Evolutionary conservation across 2,888 invertebrate genomes (phyloP).

Genomic region (Phasia obesa): DNA sequence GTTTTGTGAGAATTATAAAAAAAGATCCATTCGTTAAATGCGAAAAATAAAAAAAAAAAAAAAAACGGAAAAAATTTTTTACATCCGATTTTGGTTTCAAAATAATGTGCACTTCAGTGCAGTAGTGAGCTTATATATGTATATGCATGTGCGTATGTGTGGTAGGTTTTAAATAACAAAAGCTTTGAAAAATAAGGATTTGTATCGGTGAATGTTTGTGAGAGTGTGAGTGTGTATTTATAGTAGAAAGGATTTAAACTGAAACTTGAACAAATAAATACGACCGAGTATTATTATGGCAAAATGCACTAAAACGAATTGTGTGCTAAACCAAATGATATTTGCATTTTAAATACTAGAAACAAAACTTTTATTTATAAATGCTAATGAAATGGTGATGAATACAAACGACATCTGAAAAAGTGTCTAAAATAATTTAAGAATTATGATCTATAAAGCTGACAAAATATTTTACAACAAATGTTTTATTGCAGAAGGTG

Average conservation of each 20-base stretch:
- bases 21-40: constrained; percentile 15
- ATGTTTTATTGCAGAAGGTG: not conserved
- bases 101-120: not conserved
- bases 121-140: not conserved
- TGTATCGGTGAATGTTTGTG: not conserved
- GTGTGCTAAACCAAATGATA: not conserved
- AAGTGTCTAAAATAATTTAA: constrained; percentile 4
- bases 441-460: not conserved
- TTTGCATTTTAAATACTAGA: constrained; percentile 24
- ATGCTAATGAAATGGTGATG: constrained; percentile 2
- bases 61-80: constrained; percentile 3
- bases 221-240: not conserved
- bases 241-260: constrained; percentile 43
- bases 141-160: not conserved
- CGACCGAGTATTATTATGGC: constrained; percentile 4
- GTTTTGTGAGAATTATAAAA: constrained; percentile 1
- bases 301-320: constrained; percentile 18
- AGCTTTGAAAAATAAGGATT: not conserved
- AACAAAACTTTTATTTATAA: constrained; percentile 25
- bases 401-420: not conserved
- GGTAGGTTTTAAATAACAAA: constrained; percentile 1
- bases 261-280: constrained; percentile 27
- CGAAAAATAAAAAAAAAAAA: constrained; percentile 6
- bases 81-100: constrained; percentile 46
- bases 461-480: constrained; percentile 1